Base-by-base conservation (phyloP, 2,113 vertebrate species). In the Mormoops blainvillei region DNA sequence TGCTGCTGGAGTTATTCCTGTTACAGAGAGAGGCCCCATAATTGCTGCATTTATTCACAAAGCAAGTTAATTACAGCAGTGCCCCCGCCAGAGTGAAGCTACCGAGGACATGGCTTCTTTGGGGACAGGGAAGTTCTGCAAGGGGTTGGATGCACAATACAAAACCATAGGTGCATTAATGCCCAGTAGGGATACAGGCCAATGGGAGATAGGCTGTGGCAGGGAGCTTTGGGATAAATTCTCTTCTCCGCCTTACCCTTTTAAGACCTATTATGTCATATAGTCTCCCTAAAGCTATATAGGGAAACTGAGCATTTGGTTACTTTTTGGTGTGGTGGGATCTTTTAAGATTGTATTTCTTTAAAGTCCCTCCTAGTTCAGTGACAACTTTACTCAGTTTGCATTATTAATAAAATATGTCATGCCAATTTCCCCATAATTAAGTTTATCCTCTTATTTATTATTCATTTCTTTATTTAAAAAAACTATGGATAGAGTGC, bases 161-260 rank as follows among this genome's bases (percentile, higher is more conserved):
- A 20, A 20, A 67, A 5, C 31, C 16, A 3, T 41, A 11, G 10
- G 1, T n/a, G 7, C 28, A 14, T 4, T 52, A 26, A 58, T 70
- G 4, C 0, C n/a, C 38, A 5, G 3, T 14, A 36, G n/a, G 7
- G 31, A 54, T 18, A 36, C 3, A 24, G 36, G 50, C n/a, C n/a
- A 52, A 26, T 19, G 12, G 33, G 24, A 83, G 31, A 36, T 19
- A 18, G 2, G 24, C 61, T 76, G 58, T 4, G 41, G 3, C 20
- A 67, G 48, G n/a, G 16, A 89, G 43, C 15, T 43, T 83, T 48
- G 19, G 36, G 16, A 54, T 36, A 43, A 54, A 54, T 54, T 71
- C 15, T 31, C 85, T n/a, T 80, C 38, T 26, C 4, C 84, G 26
- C 20, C 15, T 91, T 58, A 24, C 12, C 10, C 7, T 70, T 87